These are phyloP conservation scores for Sorex maritimensis DNA, from an alignment of 2,797 vertebrate genomes.

Conservation along the genomic window DNA sequence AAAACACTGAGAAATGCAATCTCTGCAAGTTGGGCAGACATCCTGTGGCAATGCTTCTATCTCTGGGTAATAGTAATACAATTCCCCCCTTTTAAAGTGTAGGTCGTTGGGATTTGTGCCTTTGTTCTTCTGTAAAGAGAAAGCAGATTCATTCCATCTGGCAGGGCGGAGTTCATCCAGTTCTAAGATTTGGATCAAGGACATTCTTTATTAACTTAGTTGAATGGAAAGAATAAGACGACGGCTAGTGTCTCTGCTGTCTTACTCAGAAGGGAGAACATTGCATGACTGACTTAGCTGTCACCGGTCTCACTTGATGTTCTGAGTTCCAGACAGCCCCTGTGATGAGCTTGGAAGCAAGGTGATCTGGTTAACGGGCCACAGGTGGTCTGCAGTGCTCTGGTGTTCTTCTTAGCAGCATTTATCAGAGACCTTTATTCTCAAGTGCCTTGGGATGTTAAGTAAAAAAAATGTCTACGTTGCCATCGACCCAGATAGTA, in stretches of 20 bases:
- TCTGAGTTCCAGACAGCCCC: constrained; percentile 22
- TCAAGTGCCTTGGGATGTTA: constrained; percentile 58
- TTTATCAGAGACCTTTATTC: constrained; percentile 19
- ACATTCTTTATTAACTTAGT: constrained; percentile 47
- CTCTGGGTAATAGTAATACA: constrained; percentile 37
- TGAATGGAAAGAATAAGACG: constrained; percentile 59
- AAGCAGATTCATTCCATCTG: constrained; percentile 5
- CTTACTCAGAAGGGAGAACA: background rate
- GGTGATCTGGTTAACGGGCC: constrained; percentile 36
- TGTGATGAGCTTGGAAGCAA: constrained; percentile 40
- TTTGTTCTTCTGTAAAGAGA: constrained; percentile 66
- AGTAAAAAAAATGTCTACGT: constrained; percentile 50
- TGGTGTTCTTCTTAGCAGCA: constrained; percentile 27
- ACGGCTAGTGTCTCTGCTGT: constrained; percentile 14
- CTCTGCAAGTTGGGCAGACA: constrained; percentile 9
- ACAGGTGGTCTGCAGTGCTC: constrained; percentile 18
- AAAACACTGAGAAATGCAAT: constrained; percentile 15
- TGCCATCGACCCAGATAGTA: background rate
- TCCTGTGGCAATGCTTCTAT: background rate
- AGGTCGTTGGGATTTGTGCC: constrained; percentile 62
- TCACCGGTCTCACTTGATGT: constrained; percentile 40
- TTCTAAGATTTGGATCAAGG: constrained; percentile 52
- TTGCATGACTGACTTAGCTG: background rate
- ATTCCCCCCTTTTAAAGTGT: constrained; percentile 38
- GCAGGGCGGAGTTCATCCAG: constrained; percentile 30